Evolutionary conservation across 92 coral and sea anemone genomes (phyloP).

Genomic region (Zoanthus solanderi): DNA sequence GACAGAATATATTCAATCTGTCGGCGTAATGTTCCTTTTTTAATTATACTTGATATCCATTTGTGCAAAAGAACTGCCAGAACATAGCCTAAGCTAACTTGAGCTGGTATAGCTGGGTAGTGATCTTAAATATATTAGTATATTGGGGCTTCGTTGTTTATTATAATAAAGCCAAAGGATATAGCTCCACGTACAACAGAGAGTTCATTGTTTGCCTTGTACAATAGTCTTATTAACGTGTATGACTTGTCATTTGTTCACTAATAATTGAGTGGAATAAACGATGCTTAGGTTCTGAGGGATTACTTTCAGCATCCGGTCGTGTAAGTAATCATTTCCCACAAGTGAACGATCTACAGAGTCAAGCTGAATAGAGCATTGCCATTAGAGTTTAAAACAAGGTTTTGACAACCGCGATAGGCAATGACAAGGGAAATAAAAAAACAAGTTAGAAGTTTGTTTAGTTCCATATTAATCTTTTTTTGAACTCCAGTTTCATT

Average conservation of each 20-base stretch:
- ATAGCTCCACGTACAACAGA: slow-evolving; percentile 4
- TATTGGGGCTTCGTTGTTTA: neutral
- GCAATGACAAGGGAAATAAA: neutral
- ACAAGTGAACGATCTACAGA: neutral
- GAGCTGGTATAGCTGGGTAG: slow-evolving; percentile 22
- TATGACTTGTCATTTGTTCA: slow-evolving; percentile 16
- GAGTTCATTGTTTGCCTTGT: slow-evolving; percentile 16
- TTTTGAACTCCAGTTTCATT: neutral
- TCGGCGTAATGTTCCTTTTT: neutral
- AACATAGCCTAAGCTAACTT: slow-evolving; percentile 23
- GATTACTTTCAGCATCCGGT: slow-evolving; percentile 28
- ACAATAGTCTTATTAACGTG: slow-evolving; percentile 26
- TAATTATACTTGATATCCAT: neutral
- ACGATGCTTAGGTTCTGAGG: slow-evolving; percentile 21
- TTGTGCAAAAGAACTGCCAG: neutral
- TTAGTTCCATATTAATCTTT: neutral
- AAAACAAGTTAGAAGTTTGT: neutral
- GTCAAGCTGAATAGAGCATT: neutral
- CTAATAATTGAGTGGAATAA: slow-evolving; percentile 34
- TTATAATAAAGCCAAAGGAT: slow-evolving; percentile 26
- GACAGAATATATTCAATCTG: neutral
- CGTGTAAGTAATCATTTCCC: slow-evolving; percentile 1
- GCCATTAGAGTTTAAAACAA: neutral
- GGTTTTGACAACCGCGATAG: neutral
- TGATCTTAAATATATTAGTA: slow-evolving; percentile 27